phyloP scores from a whole-genome alignment of 2,113 vertebrate species.

The Alethe diademata region DNA sequence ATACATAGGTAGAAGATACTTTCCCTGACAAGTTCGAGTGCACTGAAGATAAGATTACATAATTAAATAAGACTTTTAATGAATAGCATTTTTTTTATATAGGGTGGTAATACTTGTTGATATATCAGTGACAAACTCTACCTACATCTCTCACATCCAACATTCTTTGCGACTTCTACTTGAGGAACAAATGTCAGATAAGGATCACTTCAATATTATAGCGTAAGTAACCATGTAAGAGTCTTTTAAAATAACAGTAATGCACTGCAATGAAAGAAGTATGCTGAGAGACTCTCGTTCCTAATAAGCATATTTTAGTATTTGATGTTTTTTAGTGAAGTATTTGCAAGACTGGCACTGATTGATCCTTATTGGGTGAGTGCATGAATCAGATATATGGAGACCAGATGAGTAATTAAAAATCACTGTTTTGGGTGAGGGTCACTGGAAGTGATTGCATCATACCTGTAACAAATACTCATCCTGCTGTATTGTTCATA shows the following conservation, averaged over 20 bases:
- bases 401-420: not conserved
- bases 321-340: not conserved
- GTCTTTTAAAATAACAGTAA: not conserved
- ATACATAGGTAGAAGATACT: not conserved
- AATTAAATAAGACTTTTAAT: not conserved
- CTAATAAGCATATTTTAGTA: not conserved
- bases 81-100: conserved; percentile 11
- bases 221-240: conserved; percentile 59
- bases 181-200: conserved; percentile 80
- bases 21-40: not conserved
- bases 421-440: not conserved
- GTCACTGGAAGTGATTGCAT: not conserved
- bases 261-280: not conserved
- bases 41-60: conserved; percentile 14
- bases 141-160: conserved; percentile 76
- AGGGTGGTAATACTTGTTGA: conserved; percentile 84
- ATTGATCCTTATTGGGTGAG: not conserved
- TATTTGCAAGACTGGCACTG: not conserved
- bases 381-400: not conserved
- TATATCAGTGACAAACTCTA: conserved; percentile 68
- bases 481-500: not conserved
- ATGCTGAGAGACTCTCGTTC: not conserved
- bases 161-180: conserved; percentile 77
- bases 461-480: not conserved
- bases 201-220: conserved; percentile 79